Evolutionary conservation across 2,113 vertebrate genomes (phyloP).

Genomic region (Aphelocoma coerulescens): DNA sequence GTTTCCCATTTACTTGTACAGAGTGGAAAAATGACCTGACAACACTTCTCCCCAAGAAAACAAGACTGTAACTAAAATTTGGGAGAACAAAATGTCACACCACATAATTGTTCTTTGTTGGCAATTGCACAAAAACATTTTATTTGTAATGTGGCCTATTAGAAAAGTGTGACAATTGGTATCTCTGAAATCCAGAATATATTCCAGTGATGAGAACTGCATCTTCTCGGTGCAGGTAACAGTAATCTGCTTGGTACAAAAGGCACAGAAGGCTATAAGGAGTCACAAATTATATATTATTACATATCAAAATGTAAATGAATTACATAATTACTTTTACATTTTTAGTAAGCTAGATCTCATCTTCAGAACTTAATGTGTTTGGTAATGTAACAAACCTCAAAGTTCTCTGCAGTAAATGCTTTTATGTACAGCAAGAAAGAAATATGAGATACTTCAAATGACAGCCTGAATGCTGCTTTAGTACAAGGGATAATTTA

Average conservation of each 20-base stretch:
- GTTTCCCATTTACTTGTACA: background rate
- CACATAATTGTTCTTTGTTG: background rate
- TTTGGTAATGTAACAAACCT: slow-evolving; percentile 15
- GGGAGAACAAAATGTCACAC: slow-evolving; percentile 33
- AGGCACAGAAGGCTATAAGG: background rate
- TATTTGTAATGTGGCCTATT: slow-evolving; percentile 8
- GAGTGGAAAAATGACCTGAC: background rate
- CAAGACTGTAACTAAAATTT: background rate
- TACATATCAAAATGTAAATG: slow-evolving; percentile 34
- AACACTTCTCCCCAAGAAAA: background rate
- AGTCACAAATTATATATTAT: slow-evolving; percentile 21
- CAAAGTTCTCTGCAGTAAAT: background rate
- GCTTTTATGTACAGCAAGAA: slow-evolving; percentile 1
- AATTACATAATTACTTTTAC: slow-evolving; percentile 16
- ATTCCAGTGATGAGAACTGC: slow-evolving; percentile 1
- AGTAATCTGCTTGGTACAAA: background rate
- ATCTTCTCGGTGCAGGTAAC: background rate
- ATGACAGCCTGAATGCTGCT: background rate
- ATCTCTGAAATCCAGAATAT: slow-evolving; percentile 39
- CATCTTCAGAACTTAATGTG: background rate
- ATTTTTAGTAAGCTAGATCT: slow-evolving; percentile 1
- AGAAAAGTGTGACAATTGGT: slow-evolving; percentile 11
- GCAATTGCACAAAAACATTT: slow-evolving; percentile 1
- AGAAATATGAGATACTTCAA: slow-evolving; percentile 18
- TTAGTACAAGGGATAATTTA: slow-evolving; percentile 9